These are phyloP conservation scores for Manis javanica DNA, from an alignment of 2,797 vertebrate genomes.

Conservation along the genomic window DNA sequence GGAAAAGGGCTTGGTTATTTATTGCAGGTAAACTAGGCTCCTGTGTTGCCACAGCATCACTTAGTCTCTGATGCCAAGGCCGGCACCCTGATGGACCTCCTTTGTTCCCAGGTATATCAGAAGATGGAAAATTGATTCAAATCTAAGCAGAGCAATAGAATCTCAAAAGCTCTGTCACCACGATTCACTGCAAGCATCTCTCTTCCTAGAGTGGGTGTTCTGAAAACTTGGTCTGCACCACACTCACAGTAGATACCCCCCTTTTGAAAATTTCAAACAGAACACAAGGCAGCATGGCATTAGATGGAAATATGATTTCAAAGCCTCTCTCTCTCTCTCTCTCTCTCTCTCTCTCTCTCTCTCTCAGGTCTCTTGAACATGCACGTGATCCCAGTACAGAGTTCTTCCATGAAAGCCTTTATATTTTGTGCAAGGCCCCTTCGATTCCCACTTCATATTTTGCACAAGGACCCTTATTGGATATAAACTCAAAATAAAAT, in stretches of 20 bases:
- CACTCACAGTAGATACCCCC: neutral
- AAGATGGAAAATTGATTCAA: slow-evolving; percentile 41
- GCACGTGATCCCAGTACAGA: slow-evolving; percentile 11
- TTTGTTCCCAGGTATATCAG: slow-evolving; percentile 33
- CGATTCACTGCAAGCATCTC: neutral
- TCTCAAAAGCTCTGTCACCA: slow-evolving; percentile 48
- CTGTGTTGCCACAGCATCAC: neutral
- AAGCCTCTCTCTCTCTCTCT: neutral
- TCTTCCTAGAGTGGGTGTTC: slow-evolving; percentile 13
- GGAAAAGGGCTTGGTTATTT: slow-evolving; percentile 55
- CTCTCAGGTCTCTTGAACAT: neutral
- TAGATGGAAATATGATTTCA: slow-evolving; percentile 52
- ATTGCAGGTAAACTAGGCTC: slow-evolving; percentile 1
- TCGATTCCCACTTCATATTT: neutral
- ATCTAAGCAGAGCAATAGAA: slow-evolving; percentile 39
- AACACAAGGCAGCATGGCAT: neutral
- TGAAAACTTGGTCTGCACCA: slow-evolving; percentile 37
- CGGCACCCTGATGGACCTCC: neutral
- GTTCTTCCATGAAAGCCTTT: slow-evolving; percentile 6
- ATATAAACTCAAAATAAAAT: slow-evolving; percentile 63
- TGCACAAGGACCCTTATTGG: neutral
- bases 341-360: neutral
- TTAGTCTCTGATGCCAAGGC: neutral
- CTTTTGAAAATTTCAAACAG: neutral
- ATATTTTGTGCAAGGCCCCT: neutral